Evolutionary conservation across 1,140 invertebrate species (phyloP).

Genomic region (Drosophila guanche): DNA sequence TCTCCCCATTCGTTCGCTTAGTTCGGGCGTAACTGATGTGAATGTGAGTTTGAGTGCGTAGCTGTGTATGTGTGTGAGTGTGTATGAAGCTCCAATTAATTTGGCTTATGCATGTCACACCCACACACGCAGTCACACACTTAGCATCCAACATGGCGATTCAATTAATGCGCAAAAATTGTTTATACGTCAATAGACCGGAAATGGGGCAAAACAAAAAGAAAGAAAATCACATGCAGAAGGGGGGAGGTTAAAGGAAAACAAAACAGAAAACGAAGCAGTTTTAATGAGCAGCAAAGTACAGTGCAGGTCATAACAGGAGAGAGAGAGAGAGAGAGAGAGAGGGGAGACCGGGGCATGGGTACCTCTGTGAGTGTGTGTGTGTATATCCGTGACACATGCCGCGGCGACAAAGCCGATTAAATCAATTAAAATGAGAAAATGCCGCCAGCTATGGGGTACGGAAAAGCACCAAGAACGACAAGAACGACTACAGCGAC

Average conservation of each 20-base stretch:
- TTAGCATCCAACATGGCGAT: slow-evolving; percentile 41
- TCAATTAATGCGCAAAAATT: slow-evolving; percentile 82
- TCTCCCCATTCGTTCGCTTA: no score
- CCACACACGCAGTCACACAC: slow-evolving; percentile 31
- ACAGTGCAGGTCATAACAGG: no score
- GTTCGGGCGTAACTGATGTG: no score
- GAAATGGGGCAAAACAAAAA: slow-evolving; percentile 50
- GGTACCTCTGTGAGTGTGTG: neutral
- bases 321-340: slow-evolving; percentile 8
- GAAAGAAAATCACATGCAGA: slow-evolving; percentile 5
- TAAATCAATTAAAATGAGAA: slow-evolving; percentile 79
- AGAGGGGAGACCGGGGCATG: neutral
- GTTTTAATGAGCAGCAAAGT: slow-evolving; percentile 66
- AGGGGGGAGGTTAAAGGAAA: slow-evolving; percentile 14
- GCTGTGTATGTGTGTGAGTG: slow-evolving; percentile 43
- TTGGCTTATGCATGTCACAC: slow-evolving; percentile 77
- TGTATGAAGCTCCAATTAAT: slow-evolving; percentile 71
- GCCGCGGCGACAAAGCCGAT: slow-evolving; percentile 59
- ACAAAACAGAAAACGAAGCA: slow-evolving; percentile 45
- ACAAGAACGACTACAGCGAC: slow-evolving; percentile 26
- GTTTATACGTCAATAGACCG: slow-evolving; percentile 78
- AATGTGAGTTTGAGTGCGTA: slow-evolving; percentile 1
- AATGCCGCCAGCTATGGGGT: slow-evolving; percentile 48
- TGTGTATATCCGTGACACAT: slow-evolving; percentile 49
- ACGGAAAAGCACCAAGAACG: slow-evolving; percentile 6